phyloP scores from a whole-genome alignment of 2,888 invertebrate genomes.

The Orthosia incerta region DNA sequence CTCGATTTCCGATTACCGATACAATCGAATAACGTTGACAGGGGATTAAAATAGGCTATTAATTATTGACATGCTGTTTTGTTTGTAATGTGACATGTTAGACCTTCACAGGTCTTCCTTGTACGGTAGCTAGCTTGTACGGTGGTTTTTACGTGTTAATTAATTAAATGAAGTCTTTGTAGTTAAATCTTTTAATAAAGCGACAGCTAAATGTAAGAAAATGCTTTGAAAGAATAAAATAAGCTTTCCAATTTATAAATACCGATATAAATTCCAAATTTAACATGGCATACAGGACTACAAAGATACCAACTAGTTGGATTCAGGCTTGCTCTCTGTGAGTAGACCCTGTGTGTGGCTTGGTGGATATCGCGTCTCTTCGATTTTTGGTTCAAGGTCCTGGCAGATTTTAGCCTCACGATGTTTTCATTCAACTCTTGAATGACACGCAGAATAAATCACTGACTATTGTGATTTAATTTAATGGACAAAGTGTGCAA shows the following conservation, averaged over 20 bases:
- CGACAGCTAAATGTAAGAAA: neutral
- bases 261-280: neutral
- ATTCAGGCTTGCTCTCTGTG: no score
- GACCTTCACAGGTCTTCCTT: slow-evolving; percentile 65
- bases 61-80: slow-evolving; percentile 55
- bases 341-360: no score
- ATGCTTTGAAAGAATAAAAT: neutral
- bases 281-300: neutral
- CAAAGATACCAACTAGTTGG: neutral
- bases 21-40: slow-evolving; percentile 66
- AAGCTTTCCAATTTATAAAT: neutral
- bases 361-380: neutral
- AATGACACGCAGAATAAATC: neutral
- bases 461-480: neutral
- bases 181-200: neutral
- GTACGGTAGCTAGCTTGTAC: slow-evolving; percentile 52
- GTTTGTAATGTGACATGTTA: slow-evolving; percentile 58
- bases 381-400: no score
- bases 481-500: neutral
- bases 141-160: slow-evolving; percentile 20
- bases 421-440: no score
- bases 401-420: neutral
- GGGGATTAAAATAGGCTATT: slow-evolving; percentile 59
- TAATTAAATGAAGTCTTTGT: neutral
- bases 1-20: slow-evolving; percentile 66